A percentile compares a stretch with the other conserved stretches of the same genome.
These are phyloP conservation scores for Spatulosminthurus flaviceps DNA, from an alignment of 2,888 invertebrate species.

Conservation along the genomic window DNA sequence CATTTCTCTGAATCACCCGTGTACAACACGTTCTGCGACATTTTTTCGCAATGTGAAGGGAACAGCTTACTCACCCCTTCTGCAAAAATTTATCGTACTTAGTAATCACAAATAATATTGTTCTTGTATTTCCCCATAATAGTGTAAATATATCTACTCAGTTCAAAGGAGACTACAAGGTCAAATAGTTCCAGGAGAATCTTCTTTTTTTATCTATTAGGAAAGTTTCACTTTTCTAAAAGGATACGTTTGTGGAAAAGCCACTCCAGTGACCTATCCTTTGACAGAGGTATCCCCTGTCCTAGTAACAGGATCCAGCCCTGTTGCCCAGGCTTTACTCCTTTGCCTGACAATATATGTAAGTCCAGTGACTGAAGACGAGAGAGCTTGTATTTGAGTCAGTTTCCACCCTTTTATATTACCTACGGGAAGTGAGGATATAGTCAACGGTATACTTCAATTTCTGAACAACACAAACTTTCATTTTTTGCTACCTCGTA, in stretches of 20 bases:
- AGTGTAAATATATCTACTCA: background rate
- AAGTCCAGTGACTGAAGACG: background rate
- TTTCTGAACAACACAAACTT: background rate
- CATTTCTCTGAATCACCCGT: no score
- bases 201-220: background rate
- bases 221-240: background rate
- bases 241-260: background rate
- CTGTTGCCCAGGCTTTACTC: background rate
- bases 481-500: slow-evolving; percentile 5
- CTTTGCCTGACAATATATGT: no score
- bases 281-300: background rate
- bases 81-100: no score
- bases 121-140: background rate
- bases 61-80: no score
- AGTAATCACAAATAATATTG: background rate
- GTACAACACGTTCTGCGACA: no score
- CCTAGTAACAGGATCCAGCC: slow-evolving; percentile 15
- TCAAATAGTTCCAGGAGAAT: background rate
- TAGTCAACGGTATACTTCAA: background rate
- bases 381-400: background rate
- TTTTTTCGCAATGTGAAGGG: no score
- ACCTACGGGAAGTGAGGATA: no score
- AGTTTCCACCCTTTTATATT: background rate
- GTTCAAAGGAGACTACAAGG: no score
- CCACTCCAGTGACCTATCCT: background rate